A percentile compares a stretch with the other conserved stretches of the same genome.
Evolutionary conservation across 2,888 invertebrate genomes (phyloP).

Genomic region (Oligia latruncula): DNA sequence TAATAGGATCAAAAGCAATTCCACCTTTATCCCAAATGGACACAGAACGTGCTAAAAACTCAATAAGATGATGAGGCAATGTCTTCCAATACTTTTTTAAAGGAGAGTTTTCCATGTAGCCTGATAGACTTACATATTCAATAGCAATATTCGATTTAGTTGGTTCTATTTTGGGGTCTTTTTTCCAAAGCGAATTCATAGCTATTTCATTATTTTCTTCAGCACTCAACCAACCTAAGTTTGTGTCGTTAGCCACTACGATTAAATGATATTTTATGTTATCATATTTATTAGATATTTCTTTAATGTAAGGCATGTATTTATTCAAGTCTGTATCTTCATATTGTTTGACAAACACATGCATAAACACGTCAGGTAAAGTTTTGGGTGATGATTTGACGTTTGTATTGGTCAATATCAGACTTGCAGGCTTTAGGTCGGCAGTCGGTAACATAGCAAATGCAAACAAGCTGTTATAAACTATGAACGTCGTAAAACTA

Average conservation of each 20-base stretch:
- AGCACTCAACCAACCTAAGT: conserved; percentile 68
- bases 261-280: conserved; percentile 79
- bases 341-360: conserved; percentile 75
- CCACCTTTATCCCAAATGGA: conserved; percentile 87
- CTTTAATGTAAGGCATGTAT: conserved; percentile 79
- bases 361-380: conserved; percentile 78
- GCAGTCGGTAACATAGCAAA: conserved; percentile 75
- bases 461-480: conserved; percentile 80
- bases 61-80: conserved; percentile 76
- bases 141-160: conserved; percentile 71
- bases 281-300: conserved; percentile 75
- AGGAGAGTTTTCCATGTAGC: conserved; percentile 81
- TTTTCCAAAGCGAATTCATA: conserved; percentile 77
- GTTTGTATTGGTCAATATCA: conserved; percentile 51
- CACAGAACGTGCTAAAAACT: conserved; percentile 80
- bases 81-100: conserved; percentile 78
- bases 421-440: conserved; percentile 62
- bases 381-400: conserved; percentile 33
- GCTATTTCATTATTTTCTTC: conserved; percentile 81
- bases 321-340: conserved; percentile 74
- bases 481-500: conserved; percentile 78
- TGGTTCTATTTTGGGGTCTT: conserved; percentile 61
- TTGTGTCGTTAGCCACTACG: conserved; percentile 79
- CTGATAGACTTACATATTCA: conserved; percentile 74
- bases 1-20: conserved; percentile 80